A percentile compares a stretch with the other conserved stretches of the same genome.
Evolutionary conservation across 2,113 vertebrate species (phyloP).

Genomic region (Leptobrachium ailaonicum): DNA sequence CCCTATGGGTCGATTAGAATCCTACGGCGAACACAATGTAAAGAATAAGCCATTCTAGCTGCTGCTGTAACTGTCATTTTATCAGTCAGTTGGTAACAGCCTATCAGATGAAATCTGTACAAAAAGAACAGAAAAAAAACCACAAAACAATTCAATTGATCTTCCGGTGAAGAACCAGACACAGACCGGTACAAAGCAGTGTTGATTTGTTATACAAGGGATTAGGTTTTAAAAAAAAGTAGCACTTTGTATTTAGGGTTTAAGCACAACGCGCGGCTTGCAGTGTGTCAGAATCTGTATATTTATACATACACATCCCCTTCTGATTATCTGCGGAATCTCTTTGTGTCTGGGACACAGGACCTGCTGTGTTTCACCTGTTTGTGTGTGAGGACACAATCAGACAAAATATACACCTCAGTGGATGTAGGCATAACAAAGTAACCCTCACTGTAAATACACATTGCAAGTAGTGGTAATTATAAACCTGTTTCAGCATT

Average conservation of each 20-base stretch:
- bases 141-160: too few species aligned
- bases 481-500: neutral
- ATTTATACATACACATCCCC: slow-evolving; percentile 23
- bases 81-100: too few species aligned
- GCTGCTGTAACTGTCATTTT: too few species aligned
- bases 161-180: neutral
- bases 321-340: neutral
- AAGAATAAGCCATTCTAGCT: too few species aligned
- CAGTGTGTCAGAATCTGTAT: neutral
- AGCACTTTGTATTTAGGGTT: slow-evolving; percentile 45
- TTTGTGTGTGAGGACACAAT: neutral
- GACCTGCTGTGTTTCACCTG: neutral
- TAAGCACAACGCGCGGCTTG: slow-evolving; percentile 22
- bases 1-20: too few species aligned
- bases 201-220: slow-evolving; percentile 2
- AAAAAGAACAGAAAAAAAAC: too few species aligned
- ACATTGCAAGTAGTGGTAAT: neutral
- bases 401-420: neutral
- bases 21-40: too few species aligned
- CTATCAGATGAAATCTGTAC: too few species aligned
- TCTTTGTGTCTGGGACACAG: neutral
- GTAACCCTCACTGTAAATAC: neutral
- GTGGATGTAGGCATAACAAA: neutral
- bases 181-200: slow-evolving; percentile 10
- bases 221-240: slow-evolving; percentile 29